A percentile compares a stretch with the other conserved stretches of the same genome.
These are phyloP conservation scores for Romanogobio albipinnatus DNA, from an alignment of 2,113 vertebrate genomes.

Conservation along the genomic window DNA sequence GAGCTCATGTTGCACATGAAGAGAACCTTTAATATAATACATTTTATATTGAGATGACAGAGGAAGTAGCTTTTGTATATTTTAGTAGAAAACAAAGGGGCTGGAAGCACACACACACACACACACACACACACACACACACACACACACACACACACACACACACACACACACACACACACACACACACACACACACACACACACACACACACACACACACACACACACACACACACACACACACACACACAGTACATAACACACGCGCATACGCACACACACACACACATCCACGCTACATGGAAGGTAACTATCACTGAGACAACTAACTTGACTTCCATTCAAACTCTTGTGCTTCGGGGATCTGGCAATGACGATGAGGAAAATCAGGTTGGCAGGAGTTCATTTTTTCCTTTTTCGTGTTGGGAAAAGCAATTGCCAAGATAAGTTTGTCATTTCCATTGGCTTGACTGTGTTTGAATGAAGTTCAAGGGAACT, in stretches of 20 bases:
- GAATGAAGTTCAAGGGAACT: slow-evolving; percentile 22
- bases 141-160: slow-evolving; percentile 21
- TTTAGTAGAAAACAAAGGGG: slow-evolving; percentile 71
- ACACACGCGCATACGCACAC: slow-evolving; percentile 9
- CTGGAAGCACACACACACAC: slow-evolving; percentile 46
- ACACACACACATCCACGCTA: slow-evolving; percentile 6
- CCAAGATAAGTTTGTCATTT: slow-evolving; percentile 40
- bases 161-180: slow-evolving; percentile 17
- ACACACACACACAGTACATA: background rate
- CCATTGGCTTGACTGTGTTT: slow-evolving; percentile 43
- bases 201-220: slow-evolving; percentile 3
- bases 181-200: slow-evolving; percentile 27
- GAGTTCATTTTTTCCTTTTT: slow-evolving; percentile 31
- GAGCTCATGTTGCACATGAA: slow-evolving; percentile 71
- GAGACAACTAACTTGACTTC: slow-evolving; percentile 58
- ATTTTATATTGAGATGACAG: slow-evolving; percentile 63
- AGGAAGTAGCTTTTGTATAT: slow-evolving; percentile 66
- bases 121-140: slow-evolving; percentile 33
- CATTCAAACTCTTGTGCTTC: slow-evolving; percentile 64
- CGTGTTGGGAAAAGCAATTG: slow-evolving; percentile 29
- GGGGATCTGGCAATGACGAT: slow-evolving; percentile 52
- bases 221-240: slow-evolving; percentile 40
- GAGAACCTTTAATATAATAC: slow-evolving; percentile 67
- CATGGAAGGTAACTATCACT: slow-evolving; percentile 54
- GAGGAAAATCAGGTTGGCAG: slow-evolving; percentile 43